Percentiles rank a stretch among this genome's conserved stretches.
Conservation (phyloP, 2,888 invertebrate species). For the Eupeodes luniger region DNA sequence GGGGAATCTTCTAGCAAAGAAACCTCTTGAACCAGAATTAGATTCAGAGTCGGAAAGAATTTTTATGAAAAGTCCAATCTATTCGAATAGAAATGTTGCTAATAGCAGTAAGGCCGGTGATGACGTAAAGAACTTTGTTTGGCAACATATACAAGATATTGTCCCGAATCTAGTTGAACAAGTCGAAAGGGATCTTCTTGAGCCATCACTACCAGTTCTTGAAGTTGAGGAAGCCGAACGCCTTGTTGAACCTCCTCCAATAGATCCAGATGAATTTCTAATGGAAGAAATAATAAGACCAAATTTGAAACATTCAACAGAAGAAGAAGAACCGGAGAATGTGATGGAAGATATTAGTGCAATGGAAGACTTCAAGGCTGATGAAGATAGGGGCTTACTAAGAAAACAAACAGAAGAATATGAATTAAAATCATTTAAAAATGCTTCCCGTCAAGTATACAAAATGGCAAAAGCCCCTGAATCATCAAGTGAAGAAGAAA, state of each 20-base stretch:
- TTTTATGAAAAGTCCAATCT: constrained; percentile 83
- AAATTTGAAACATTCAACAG: constrained; percentile 79
- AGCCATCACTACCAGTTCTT: constrained; percentile 73
- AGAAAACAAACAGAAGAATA: constrained; percentile 78
- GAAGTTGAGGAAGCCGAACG: constrained; percentile 26
- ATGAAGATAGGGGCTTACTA: constrained; percentile 78
- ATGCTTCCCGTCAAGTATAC: constrained; percentile 78
- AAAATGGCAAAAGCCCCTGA: constrained; percentile 78
- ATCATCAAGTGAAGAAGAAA: constrained; percentile 42
- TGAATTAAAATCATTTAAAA: constrained; percentile 76
- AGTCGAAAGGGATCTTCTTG: constrained; percentile 82
- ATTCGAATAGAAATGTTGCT: constrained; percentile 68
- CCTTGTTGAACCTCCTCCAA: constrained; percentile 69
- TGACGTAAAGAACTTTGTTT: constrained; percentile 83
- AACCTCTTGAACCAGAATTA: constrained; percentile 78
- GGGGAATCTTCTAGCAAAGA: constrained; percentile 79
- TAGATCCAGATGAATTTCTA: constrained; percentile 79
- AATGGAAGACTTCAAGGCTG: constrained; percentile 80
- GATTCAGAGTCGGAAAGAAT: constrained; percentile 82
- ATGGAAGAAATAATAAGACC: constrained; percentile 83
- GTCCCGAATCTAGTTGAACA: constrained; percentile 83
- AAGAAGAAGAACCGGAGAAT: constrained; percentile 79
- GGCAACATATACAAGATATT: constrained; percentile 84
- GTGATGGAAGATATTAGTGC: constrained; percentile 79
- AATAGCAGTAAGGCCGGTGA: constrained; percentile 56